phyloP scores from a whole-genome alignment of 2,113 vertebrate species.

The Prunella fulvescens region DNA sequence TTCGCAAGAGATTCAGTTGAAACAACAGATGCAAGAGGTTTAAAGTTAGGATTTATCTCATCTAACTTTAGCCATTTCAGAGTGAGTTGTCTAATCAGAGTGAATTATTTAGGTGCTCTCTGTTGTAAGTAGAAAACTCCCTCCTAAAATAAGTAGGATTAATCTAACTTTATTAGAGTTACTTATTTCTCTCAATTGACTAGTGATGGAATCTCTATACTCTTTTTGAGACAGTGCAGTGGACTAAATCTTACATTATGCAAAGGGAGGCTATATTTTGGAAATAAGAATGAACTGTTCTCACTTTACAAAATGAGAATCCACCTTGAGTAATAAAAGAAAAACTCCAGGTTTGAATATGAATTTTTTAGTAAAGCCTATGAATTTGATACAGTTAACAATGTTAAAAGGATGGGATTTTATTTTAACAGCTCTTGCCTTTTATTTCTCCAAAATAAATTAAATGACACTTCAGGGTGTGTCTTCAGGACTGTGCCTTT shows the following conservation, averaged over 20 bases:
- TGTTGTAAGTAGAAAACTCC: background rate
- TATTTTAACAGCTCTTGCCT: background rate
- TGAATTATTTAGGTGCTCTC: background rate
- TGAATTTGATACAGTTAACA: background rate
- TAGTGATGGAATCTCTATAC: background rate
- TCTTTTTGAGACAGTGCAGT: background rate
- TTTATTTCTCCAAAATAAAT: background rate
- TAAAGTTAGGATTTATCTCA: background rate
- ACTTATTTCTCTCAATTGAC: background rate
- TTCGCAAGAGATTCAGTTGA: background rate
- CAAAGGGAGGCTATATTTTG: background rate
- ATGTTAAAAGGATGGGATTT: background rate
- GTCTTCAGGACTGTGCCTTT: background rate
- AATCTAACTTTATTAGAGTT: background rate
- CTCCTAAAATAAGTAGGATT: background rate
- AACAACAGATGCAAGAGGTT: background rate
- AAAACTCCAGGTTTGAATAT: background rate
- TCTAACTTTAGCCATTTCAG: background rate
- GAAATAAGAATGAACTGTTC: background rate
- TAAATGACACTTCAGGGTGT: background rate
- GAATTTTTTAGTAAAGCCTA: background rate
- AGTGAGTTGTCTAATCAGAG: background rate
- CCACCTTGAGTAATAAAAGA: background rate
- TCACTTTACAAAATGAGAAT: background rate
- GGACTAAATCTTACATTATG: background rate